Base-by-base conservation (phyloP, 2,113 vertebrate species). In the Dunckerocampus dactyliophorus region DNA sequence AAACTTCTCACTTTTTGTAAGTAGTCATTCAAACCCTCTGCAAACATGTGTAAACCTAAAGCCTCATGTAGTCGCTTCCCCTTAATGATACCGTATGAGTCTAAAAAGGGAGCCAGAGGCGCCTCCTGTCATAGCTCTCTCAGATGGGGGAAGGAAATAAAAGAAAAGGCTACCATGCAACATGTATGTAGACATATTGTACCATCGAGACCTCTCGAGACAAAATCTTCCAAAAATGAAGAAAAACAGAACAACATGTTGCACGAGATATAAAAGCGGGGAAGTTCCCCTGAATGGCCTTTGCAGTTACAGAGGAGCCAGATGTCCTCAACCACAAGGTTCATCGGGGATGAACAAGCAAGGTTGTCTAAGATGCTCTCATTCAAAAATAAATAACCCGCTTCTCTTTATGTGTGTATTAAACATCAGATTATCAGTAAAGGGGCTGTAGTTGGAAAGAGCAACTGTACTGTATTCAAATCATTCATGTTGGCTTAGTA, bases 311-410 rank as follows among this genome's bases (percentile, higher is more conserved):
- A 65, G 3, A 74, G 81, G 19, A 39, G 70, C 78, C 83, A 84
- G 83, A 87, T 87, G 83, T 80, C 75, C 68, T 59, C 45, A 63
- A 82, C 83, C 79, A 74, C 83, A 84, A 54, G 55, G 73, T 71
- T 81, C 66, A 71, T 16, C 75, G 65, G 66, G 74, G 70, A 75
- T 59, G 22, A 15, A 71, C 62, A 72, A 46, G 69, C 53, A 47
- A 59, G 6, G 63, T 46, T 71, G 71, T 70, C 63, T 67, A 69
- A 79, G 67, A 68, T 20, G 47, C 59, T 65, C 65, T 48, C 58
- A 74, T 50, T 61, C 2, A 65, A 71, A 76, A 80, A 78, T 39
- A 67, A 68, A 51, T 15, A 6, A 54, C 62, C 49, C 31, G 7
- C 31, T 1, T 34, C 31, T 34, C 31, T 77, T 61, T 78, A 45